These are phyloP conservation scores for Nemotelus nigrinus DNA, from an alignment of 2,888 invertebrate species.

Conservation along the genomic window DNA sequence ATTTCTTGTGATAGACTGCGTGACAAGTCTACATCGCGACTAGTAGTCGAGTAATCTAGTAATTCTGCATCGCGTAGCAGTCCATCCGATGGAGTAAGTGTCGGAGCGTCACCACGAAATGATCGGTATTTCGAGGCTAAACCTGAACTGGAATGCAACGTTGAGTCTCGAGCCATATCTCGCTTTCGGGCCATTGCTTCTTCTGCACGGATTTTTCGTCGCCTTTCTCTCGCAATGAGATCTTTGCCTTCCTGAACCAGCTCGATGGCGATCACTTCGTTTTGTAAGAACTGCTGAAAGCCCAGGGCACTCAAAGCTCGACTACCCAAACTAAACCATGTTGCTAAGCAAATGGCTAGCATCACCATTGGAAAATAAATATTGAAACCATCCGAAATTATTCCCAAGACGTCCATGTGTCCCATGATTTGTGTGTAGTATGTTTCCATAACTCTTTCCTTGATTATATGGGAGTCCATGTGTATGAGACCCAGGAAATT, in stretches of 20 bases:
- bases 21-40: conserved; percentile 56
- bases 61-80: conserved; percentile 81
- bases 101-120: conserved; percentile 36
- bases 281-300: conserved; percentile 96
- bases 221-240: conserved; percentile 87
- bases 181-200: conserved; percentile 78
- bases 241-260: conserved; percentile 93
- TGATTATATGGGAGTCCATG: conserved; percentile 95
- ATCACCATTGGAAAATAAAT: conserved; percentile 99
- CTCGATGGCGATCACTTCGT: conserved; percentile 92
- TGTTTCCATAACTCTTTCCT: conserved; percentile 83
- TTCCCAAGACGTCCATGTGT: conserved; percentile 97
- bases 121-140: conserved; percentile 53
- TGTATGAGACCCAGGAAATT: conserved; percentile 98
- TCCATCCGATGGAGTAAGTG: conserved; percentile 66
- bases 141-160: conserved; percentile 52
- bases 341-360: conserved; percentile 89
- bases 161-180: conserved; percentile 59
- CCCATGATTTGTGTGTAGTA: conserved; percentile 99
- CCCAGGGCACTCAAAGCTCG: conserved; percentile 89
- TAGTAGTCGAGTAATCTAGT: conserved; percentile 72
- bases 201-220: conserved; percentile 81
- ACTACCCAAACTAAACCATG: conserved; percentile 93
- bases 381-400: conserved; percentile 97
- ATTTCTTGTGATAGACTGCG: conserved; percentile 68